Evolutionary conservation across 2,113 vertebrate genomes (phyloP).

Genomic region (Grus americana): DNA sequence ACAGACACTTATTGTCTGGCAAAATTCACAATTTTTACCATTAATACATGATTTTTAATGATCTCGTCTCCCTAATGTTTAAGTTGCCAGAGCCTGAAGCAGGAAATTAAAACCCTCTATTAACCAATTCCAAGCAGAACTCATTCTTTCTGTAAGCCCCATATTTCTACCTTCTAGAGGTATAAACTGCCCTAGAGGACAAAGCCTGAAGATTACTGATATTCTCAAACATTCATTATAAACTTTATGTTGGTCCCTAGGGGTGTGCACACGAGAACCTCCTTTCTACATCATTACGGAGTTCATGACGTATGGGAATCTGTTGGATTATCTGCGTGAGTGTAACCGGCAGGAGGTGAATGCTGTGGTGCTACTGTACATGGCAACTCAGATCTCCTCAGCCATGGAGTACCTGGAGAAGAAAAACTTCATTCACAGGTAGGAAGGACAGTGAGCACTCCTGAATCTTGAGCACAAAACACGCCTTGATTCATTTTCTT

Average conservation of each 20-base stretch:
- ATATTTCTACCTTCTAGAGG: background rate
- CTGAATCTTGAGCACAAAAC: rapidly evolving
- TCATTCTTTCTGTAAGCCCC: background rate
- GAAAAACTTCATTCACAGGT: constrained; percentile 99
- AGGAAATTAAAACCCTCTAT: constrained; percentile 8
- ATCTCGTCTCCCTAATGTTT: background rate
- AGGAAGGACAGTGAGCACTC: background rate
- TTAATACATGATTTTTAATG: constrained; percentile 43
- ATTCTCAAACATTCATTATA: background rate
- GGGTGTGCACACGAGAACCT: constrained; percentile 95
- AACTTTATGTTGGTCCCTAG: constrained; percentile 60
- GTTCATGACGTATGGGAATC: constrained; percentile 98
- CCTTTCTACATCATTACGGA: constrained; percentile 99
- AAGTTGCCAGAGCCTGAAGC: constrained; percentile 19
- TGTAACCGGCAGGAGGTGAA: constrained; percentile 96
- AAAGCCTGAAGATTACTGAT: background rate
- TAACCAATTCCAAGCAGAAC: constrained; percentile 13
- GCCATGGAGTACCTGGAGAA: constrained; percentile 99
- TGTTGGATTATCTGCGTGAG: constrained; percentile 94
- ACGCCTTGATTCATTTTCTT: background rate
- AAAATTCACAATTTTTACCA: constrained; percentile 12
- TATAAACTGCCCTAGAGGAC: background rate
- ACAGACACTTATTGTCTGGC: constrained; percentile 35
- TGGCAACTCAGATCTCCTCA: constrained; percentile 99
- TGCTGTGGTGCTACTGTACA: constrained; percentile 95